phyloP scores from a whole-genome alignment of 2,888 invertebrate species.

The Mechanitis messenoides region DNA sequence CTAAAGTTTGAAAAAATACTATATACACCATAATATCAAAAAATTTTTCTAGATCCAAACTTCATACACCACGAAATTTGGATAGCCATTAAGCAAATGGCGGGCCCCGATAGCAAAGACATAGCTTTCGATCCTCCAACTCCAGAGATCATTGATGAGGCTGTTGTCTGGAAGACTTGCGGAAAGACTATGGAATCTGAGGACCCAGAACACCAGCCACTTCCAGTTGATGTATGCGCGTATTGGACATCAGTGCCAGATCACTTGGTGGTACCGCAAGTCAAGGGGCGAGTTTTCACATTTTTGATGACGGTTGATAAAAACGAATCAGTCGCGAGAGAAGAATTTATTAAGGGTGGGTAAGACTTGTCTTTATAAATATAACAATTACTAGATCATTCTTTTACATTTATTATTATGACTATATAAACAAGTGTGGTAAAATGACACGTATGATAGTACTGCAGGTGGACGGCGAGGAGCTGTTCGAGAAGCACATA shows the following conservation, averaged over 20 bases:
- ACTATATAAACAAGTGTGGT: conserved; percentile 25
- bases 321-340: conserved; percentile 62
- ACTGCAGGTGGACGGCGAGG: conserved; percentile 64
- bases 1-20: no score
- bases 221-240: conserved; percentile 58
- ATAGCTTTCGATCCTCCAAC: conserved; percentile 56
- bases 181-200: conserved; percentile 62
- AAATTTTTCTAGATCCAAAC: conserved; percentile 55
- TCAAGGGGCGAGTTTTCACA: conserved; percentile 65
- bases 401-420: background rate
- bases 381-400: background rate
- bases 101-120: conserved; percentile 60
- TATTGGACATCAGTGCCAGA: conserved; percentile 71
- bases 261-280: conserved; percentile 65
- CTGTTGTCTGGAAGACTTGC: conserved; percentile 59
- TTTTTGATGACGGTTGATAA: conserved; percentile 75
- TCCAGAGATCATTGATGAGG: conserved; percentile 56
- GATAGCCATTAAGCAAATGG: conserved; percentile 63
- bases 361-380: conserved; percentile 12
- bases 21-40: background rate
- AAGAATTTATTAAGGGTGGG: conserved; percentile 60
- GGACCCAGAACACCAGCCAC: conserved; percentile 55
- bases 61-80: conserved; percentile 65
- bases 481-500: conserved; percentile 65
- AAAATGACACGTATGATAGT: conserved; percentile 53